phyloP scores from a whole-genome alignment of 37 sponge, comb jelly and placozoan genomes.

The Haliclona indistincta region DNA sequence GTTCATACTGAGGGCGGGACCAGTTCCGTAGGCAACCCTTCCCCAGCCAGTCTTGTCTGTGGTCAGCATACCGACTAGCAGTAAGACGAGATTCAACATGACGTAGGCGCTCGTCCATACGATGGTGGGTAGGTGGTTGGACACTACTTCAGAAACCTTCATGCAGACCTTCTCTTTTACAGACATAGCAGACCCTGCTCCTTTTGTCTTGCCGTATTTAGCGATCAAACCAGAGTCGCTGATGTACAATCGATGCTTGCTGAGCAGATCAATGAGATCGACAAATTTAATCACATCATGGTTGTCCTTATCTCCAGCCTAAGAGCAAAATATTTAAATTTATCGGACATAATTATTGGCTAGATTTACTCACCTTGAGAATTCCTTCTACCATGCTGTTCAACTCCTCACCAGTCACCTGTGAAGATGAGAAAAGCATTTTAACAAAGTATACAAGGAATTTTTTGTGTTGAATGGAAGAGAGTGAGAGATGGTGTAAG shows the following conservation, averaged over 20 bases:
- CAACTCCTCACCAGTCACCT: conserved; percentile 25
- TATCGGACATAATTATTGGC: no score
- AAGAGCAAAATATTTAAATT: not conserved
- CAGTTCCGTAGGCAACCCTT: conserved; percentile 35
- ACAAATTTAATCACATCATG: conserved; percentile 34
- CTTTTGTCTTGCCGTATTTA: conserved; percentile 61
- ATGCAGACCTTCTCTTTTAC: not conserved
- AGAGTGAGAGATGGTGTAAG: not conserved
- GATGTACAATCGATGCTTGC: conserved; percentile 64
- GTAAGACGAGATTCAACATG: conserved; percentile 27
- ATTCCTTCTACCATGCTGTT: conserved; percentile 60
- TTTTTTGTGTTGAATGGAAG: no score
- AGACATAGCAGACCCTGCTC: not conserved
- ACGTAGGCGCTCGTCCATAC: conserved; percentile 41
- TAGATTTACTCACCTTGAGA: conserved; percentile 26
- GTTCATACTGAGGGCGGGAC: conserved; percentile 62
- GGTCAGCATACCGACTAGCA: conserved; percentile 10
- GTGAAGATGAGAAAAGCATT: not conserved
- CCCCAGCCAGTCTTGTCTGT: conserved; percentile 23
- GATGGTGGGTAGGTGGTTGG: not conserved
- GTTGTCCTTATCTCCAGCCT: conserved; percentile 47
- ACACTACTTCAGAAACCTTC: conserved; percentile 1
- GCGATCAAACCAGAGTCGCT: conserved; percentile 65
- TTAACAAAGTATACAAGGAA: no score
- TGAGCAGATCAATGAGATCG: conserved; percentile 45